Evolutionary conservation across 2,113 vertebrate species (phyloP).

Genomic region (Pao palembangensis): DNA sequence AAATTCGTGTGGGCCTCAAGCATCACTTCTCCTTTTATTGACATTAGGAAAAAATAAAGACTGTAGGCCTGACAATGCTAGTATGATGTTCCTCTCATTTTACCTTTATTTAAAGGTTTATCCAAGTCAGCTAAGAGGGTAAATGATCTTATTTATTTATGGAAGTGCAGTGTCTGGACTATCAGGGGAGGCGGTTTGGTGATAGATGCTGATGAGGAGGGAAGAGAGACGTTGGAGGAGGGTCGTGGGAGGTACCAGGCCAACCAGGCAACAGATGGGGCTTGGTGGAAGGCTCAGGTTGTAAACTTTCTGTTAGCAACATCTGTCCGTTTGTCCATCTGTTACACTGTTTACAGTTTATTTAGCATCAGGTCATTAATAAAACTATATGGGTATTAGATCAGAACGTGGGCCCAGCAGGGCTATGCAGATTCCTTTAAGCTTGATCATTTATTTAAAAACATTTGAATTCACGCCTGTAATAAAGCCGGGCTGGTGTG

Average conservation of each 20-base stretch:
- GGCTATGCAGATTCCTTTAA: constrained; percentile 11
- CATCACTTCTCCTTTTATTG: neutral
- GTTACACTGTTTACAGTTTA: constrained; percentile 64
- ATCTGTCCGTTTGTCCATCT: constrained; percentile 80
- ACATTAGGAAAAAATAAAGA: no score
- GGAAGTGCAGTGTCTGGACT: neutral
- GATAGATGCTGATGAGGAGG: constrained; percentile 63
- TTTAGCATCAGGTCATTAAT: constrained; percentile 44
- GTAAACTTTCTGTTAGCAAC: constrained; percentile 77
- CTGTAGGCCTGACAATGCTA: no score
- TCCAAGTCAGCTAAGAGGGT: constrained; percentile 23
- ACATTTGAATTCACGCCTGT: neutral
- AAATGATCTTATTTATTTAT: constrained; percentile 28
- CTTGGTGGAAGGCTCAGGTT: constrained; percentile 71
- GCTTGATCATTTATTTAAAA: constrained; percentile 26
- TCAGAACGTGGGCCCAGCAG: neutral
- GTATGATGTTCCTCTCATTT: constrained; percentile 3
- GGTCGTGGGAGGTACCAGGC: constrained; percentile 59
- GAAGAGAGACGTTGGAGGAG: constrained; percentile 55
- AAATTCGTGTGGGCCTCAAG: neutral
- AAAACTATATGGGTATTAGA: constrained; percentile 18
- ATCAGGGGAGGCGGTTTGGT: constrained; percentile 23
- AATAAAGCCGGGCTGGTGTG: neutral
- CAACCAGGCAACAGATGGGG: constrained; percentile 75
- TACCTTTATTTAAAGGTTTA: constrained; percentile 13